Evolutionary conservation across 2,888 invertebrate genomes (phyloP).

Genomic region (Alsophila aescularia): DNA sequence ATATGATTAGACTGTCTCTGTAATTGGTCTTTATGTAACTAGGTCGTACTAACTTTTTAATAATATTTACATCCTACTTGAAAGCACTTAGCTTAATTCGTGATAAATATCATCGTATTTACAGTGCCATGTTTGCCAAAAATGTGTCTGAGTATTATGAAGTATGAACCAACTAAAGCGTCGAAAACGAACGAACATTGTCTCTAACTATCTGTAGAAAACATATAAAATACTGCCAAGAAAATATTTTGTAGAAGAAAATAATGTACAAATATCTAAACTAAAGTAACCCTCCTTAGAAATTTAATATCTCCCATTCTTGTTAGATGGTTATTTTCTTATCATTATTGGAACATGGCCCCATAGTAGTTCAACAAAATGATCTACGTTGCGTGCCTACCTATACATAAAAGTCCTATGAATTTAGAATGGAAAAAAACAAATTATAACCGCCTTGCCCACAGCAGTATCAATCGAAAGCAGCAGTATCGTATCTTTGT

Average conservation of each 20-base stretch:
- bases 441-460: too few species aligned
- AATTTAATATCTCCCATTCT: not conserved
- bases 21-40: too few species aligned
- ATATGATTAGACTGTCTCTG: not conserved
- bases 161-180: slow-evolving; percentile 2
- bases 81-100: slow-evolving; percentile 24
- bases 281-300: not conserved
- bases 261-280: too few species aligned
- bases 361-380: not conserved
- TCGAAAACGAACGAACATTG: not conserved
- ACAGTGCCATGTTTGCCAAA: slow-evolving; percentile 20
- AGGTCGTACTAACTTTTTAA: not conserved
- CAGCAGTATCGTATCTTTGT: too few species aligned
- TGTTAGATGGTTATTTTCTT: not conserved
- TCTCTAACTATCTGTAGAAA: not conserved
- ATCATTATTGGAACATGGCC: not conserved
- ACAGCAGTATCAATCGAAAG: too few species aligned
- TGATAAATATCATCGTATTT: slow-evolving; percentile 17
- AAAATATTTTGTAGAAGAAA: not conserved
- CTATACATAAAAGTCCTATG: not conserved
- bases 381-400: not conserved
- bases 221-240: not conserved
- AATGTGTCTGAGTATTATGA: slow-evolving; percentile 12
- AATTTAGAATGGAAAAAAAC: too few species aligned
- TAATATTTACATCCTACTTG: slow-evolving; percentile 6